Evolutionary conservation across 2,113 vertebrate species (phyloP).

Genomic region (Ictidomys tridecemlineatus): DNA sequence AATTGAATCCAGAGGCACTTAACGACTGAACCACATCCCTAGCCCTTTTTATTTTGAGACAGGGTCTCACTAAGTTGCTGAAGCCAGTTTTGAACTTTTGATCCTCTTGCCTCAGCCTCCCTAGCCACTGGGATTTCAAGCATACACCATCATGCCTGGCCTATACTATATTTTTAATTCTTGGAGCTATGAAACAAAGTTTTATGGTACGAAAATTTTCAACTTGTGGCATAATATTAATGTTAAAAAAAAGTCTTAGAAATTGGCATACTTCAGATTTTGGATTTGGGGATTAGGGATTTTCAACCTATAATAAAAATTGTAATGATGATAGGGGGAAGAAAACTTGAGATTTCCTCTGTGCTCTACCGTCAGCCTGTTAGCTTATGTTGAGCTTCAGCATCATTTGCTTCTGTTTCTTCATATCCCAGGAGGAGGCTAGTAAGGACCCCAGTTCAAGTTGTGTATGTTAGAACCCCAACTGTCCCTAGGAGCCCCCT

Average conservation of each 20-base stretch:
- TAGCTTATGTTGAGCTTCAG: not conserved
- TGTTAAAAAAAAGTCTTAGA: too few relatives aligned
- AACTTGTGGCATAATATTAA: not conserved
- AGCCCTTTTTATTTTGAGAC: too few relatives aligned
- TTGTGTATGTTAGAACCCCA: not conserved
- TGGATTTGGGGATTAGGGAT: not conserved
- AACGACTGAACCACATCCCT: too few relatives aligned
- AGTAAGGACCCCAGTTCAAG: not conserved
- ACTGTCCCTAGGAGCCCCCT: not conserved
- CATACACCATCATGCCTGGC: too few relatives aligned
- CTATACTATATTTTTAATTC: not conserved
- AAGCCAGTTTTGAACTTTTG: too few relatives aligned
- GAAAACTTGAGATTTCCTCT: not conserved
- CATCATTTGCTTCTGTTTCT: not conserved
- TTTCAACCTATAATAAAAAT: not conserved
- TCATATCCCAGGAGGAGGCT: not conserved
- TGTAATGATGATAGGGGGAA: not conserved
- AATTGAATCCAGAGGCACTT: too few relatives aligned
- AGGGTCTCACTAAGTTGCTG: too few relatives aligned
- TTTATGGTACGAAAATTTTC: not conserved
- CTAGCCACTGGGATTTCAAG: too few relatives aligned
- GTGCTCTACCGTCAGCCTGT: not conserved
- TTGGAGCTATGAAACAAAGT: not conserved
- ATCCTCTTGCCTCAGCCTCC: too few relatives aligned
- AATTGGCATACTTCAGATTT: not conserved